Evolutionary conservation across 2,888 invertebrate genomes (phyloP), one percentile per base, ranked within the genome.

Genomic region (Leptinotarsa juncta): DNA sequence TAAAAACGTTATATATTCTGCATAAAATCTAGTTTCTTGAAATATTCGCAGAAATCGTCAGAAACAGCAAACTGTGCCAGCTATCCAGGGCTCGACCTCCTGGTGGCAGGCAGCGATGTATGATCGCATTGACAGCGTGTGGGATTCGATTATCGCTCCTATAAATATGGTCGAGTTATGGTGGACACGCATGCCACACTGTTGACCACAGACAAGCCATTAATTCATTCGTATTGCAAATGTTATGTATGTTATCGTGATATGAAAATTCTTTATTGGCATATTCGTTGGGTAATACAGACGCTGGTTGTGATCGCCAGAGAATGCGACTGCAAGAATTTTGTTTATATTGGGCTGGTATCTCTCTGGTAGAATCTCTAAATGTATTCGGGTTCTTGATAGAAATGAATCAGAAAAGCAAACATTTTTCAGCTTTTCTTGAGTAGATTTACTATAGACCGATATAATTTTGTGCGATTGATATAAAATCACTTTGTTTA

Each of bases 51-150:
- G 42, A 73, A 66, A 70, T 57, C 70, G 70, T 62, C 62, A 51
- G 62, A 68, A 74, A 71, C 49, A 68, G 48, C 74, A 70, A 53
- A 71, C 71, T 50, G 74, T 15, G 74, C 26, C 73, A 71, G 66
- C 65, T 72, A 71, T 74, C 74, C 72, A 65, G 70, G 70, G 42
- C 65, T 67, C 74, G 78, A 78, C 79, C 79, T 80, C 78, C 77
- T 71, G 75, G 72, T 75, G 80, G 78, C 75, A 78, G 73, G 74
- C 79, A 66, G 76, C 74, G 78, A 79, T 78, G 75, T 81, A 80
- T 81, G 81, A 79, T 78, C 72, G 77, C 81, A 79, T 78, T 79
- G 82, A 82, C 81, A 81, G 82, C 79, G 80, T 80, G 82, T 82
- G 81, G 82, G 82, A 78, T 76, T 82, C 74, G 77, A 81, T 81